Conservation (phyloP, 2,797 vertebrate genomes). For the Numenius phaeopus region DNA sequence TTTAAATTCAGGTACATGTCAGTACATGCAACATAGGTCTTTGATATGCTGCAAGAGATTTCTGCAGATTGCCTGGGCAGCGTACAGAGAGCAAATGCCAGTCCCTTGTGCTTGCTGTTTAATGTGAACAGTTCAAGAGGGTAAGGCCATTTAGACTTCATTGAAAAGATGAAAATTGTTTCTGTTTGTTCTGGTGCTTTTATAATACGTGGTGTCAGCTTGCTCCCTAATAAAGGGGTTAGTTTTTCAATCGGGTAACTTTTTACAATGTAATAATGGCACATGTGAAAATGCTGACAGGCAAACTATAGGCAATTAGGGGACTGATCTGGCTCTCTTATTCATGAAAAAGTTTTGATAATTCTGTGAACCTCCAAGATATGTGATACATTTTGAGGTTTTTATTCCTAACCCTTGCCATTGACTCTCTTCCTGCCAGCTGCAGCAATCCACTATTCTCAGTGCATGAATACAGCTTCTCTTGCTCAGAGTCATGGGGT, state of each 20-base stretch:
- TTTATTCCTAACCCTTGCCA: not conserved
- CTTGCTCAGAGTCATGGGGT: not conserved
- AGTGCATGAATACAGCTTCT: not conserved
- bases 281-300: conserved; percentile 17
- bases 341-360: conserved; percentile 11
- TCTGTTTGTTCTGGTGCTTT: not conserved
- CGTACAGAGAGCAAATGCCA: not conserved
- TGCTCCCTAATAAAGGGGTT: conserved; percentile 30
- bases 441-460: not conserved
- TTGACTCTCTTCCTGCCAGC: not conserved
- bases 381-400: conserved; percentile 21
- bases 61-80: not conserved
- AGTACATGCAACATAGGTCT: not conserved
- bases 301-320: conserved; percentile 13
- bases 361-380: conserved; percentile 25
- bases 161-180: not conserved
- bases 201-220: not conserved
- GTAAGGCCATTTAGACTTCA: not conserved
- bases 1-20: not conserved
- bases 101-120: not conserved
- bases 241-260: not conserved
- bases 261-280: not conserved
- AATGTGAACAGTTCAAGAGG: not conserved
- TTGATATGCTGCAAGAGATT: not conserved
- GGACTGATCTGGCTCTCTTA: not conserved